phyloP scores from a whole-genome alignment of 2,113 vertebrate species.

The human region GRCh38 chrX:80831001-80831500 shows the following conservation, averaged over 20 bases:
- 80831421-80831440: neutral
- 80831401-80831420: neutral
- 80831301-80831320: neutral
- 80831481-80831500: neutral
- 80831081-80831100: neutral
- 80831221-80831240: neutral
- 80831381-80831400: neutral
- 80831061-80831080: neutral
- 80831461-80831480: neutral
- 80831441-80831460: neutral
- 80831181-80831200: neutral
- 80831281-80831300: neutral
- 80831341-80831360: neutral
- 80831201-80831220: neutral
- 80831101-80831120: neutral
- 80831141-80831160: neutral
- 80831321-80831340: neutral
- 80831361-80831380: neutral
- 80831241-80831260: neutral
- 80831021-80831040: neutral
- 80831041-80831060: neutral
- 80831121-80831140: neutral
- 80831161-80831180: neutral
- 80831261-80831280: neutral
- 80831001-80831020: neutral